Conservation (phyloP, 2,888 invertebrate genomes). For the Leptothorax acervorum region DNA sequence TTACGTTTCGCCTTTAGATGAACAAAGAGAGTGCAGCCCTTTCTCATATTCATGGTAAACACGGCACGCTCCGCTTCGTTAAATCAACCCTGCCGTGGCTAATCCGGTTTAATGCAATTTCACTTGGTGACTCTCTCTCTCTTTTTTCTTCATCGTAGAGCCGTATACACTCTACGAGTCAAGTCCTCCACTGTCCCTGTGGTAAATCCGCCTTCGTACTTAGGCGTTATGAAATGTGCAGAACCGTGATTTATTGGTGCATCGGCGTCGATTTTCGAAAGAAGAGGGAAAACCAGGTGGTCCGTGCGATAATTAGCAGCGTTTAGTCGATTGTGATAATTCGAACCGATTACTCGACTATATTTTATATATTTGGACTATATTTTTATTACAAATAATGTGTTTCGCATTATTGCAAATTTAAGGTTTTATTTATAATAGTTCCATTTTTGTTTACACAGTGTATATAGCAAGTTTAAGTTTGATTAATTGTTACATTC, state of each 20-base stretch:
- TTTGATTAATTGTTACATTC: not conserved
- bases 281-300: not conserved
- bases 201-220: conserved; percentile 43
- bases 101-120: conserved; percentile 75
- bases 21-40: conserved; percentile 64
- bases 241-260: conserved; percentile 36
- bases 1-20: conserved; percentile 66
- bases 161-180: conserved; percentile 18
- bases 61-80: conserved; percentile 64
- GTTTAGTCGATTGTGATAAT: not conserved
- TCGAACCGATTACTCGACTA: not conserved
- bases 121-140: conserved; percentile 56
- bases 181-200: conserved; percentile 11
- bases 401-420: not conserved
- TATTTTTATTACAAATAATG: not conserved
- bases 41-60: conserved; percentile 74
- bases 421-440: not conserved
- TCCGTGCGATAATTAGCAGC: not conserved
- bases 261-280: conserved; percentile 5
- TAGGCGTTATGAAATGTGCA: conserved; percentile 34
- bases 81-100: conserved; percentile 73
- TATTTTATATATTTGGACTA: too few species aligned
- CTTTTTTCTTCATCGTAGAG: conserved; percentile 53
- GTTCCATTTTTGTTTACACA: not conserved
- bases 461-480: not conserved